phyloP scores from a whole-genome alignment of 1,140 invertebrate genomes.

The Homalodisca vitripennis region DNA sequence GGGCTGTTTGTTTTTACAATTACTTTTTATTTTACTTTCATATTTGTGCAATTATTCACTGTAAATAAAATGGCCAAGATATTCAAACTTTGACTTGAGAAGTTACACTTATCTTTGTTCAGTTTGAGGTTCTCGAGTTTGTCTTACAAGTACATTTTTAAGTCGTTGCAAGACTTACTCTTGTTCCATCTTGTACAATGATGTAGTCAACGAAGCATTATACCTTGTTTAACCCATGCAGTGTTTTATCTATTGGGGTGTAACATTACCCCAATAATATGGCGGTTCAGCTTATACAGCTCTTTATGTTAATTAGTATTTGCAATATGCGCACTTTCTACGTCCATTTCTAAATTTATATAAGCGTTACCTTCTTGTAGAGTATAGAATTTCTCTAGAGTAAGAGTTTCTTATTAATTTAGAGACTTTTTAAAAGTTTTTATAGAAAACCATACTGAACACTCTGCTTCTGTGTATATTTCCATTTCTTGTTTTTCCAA shows the following conservation, averaged over 20 bases:
- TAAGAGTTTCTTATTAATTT: neutral
- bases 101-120: slow-evolving; percentile 27
- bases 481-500: neutral
- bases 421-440: neutral
- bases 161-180: neutral
- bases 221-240: neutral
- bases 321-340: neutral
- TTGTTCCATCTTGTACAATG: neutral
- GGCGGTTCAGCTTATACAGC: neutral
- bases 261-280: slow-evolving; percentile 1
- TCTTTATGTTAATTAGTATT: neutral
- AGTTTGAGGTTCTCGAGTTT: slow-evolving; percentile 3
- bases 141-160: neutral
- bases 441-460: neutral
- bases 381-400: neutral
- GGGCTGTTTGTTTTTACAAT: slow-evolving; percentile 38
- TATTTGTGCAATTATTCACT: slow-evolving; percentile 27
- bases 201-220: neutral
- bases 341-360: neutral
- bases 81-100: slow-evolving; percentile 12
- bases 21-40: slow-evolving; percentile 33
- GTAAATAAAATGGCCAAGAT: slow-evolving; percentile 28
- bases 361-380: neutral
- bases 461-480: neutral
- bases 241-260: slow-evolving; percentile 7